phyloP scores from a whole-genome alignment of 2,888 invertebrate genomes.

The Agonopterix arenella region DNA sequence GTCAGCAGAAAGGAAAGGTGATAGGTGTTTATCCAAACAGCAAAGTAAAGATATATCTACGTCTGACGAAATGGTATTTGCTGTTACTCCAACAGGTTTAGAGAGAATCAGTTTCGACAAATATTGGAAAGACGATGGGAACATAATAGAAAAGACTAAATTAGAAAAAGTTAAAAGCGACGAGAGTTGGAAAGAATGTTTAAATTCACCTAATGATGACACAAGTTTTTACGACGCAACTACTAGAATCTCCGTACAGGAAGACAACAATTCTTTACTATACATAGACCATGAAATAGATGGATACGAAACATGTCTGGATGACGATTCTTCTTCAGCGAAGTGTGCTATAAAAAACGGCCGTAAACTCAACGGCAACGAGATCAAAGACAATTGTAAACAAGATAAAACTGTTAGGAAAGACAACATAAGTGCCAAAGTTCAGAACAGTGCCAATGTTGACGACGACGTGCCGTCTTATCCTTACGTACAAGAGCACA shows the following conservation, averaged over 20 bases:
- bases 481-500: constrained; percentile 67
- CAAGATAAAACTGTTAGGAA: constrained; percentile 53
- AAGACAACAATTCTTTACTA: constrained; percentile 53
- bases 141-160: constrained; percentile 29
- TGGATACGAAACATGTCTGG: constrained; percentile 79
- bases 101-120: constrained; percentile 71
- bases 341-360: constrained; percentile 50
- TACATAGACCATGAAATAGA: constrained; percentile 72
- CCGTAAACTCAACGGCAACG: constrained; percentile 57
- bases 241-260: constrained; percentile 55
- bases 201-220: constrained; percentile 51
- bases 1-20: constrained; percentile 40
- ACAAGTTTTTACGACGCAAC: constrained; percentile 47
- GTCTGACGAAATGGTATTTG: constrained; percentile 74
- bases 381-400: constrained; percentile 64
- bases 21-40: constrained; percentile 55
- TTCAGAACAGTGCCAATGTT: constrained; percentile 33
- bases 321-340: constrained; percentile 71
- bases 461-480: constrained; percentile 44
- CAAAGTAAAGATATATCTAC: constrained; percentile 72
- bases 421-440: constrained; percentile 54
- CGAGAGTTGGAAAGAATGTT: constrained; percentile 64
- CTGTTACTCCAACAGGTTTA: constrained; percentile 68
- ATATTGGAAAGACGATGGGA: constrained; percentile 62
- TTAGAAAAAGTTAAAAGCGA: constrained; percentile 55